phyloP scores from a whole-genome alignment of 2,113 vertebrate genomes.

The Sebastes schlegelii region DNA sequence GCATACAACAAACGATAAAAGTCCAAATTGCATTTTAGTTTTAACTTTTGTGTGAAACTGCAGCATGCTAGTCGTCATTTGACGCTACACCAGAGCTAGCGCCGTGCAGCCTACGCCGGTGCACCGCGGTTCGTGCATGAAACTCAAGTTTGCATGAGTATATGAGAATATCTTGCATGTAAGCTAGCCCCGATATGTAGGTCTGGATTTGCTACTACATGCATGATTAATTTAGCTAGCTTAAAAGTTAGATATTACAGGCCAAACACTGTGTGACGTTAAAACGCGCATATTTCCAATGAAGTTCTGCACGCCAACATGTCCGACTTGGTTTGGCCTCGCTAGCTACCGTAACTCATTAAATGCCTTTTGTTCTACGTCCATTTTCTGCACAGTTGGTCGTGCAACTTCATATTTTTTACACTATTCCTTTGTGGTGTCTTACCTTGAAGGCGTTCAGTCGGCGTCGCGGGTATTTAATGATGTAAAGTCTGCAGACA shows the following conservation, averaged over 20 bases:
- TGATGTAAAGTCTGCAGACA: slow-evolving; percentile 47
- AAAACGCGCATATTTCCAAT: not conserved
- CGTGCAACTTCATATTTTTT: not conserved
- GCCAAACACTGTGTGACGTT: not conserved
- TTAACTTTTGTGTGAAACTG: not conserved
- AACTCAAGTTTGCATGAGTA: too few relatives aligned
- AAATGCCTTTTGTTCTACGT: not conserved
- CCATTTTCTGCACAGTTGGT: not conserved
- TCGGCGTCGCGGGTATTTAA: slow-evolving; percentile 59
- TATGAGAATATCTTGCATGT: not conserved
- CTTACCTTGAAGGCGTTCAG: slow-evolving; percentile 73
- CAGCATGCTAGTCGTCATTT: not conserved
- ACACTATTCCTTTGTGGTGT: not conserved
- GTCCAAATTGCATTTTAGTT: not conserved
- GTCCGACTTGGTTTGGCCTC: not conserved
- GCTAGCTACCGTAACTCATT: slow-evolving; percentile 1
- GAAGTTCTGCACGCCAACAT: not conserved
- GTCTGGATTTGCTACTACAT: accelerated
- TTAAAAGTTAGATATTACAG: accelerated
- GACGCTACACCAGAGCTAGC: too few relatives aligned
- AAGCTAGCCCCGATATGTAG: not conserved
- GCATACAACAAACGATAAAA: not conserved
- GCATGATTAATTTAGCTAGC: not conserved
- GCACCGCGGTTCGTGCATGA: too few relatives aligned
- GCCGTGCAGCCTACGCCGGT: too few relatives aligned